Conservation (phyloP, 2,797 vertebrate genomes). For the Eulemur rubriventer region DNA sequence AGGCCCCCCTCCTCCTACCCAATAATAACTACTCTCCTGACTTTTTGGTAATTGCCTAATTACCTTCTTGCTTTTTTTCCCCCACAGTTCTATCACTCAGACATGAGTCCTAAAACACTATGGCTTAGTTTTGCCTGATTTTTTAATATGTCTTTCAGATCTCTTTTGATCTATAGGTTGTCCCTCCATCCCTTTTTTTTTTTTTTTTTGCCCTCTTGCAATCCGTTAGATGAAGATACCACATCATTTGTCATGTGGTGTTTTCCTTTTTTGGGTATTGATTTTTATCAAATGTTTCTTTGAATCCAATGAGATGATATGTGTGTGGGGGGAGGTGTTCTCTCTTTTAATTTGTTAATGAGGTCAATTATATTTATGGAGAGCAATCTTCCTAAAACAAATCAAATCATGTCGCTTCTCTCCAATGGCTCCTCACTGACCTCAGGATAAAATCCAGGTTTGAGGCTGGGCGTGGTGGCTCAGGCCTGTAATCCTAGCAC, state of each 20-base stretch:
- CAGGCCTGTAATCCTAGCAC: background rate
- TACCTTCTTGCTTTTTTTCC: background rate
- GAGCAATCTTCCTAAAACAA: slow-evolving; percentile 20
- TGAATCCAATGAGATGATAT: slow-evolving; percentile 14
- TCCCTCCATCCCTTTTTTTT: background rate
- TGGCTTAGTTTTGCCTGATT: background rate
- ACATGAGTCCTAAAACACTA: background rate
- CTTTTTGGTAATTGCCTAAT: background rate
- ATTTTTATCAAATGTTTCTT: slow-evolving; percentile 39
- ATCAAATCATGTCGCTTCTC: background rate
- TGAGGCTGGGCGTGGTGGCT: background rate
- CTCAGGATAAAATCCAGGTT: slow-evolving; percentile 14
- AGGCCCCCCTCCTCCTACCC: background rate
- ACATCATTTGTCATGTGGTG: background rate
- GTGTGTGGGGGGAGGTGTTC: background rate
- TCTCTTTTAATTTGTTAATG: slow-evolving; percentile 47
- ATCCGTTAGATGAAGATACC: background rate
- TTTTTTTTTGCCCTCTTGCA: background rate
- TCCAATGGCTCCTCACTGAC: background rate
- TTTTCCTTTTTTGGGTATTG: background rate
- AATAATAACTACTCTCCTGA: background rate
- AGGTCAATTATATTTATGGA: slow-evolving; percentile 16
- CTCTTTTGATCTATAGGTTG: background rate
- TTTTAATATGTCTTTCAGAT: background rate
- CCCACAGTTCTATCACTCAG: background rate